Conservation (phyloP, 2,797 vertebrate species). For the Oreochromis grahami region DNA sequence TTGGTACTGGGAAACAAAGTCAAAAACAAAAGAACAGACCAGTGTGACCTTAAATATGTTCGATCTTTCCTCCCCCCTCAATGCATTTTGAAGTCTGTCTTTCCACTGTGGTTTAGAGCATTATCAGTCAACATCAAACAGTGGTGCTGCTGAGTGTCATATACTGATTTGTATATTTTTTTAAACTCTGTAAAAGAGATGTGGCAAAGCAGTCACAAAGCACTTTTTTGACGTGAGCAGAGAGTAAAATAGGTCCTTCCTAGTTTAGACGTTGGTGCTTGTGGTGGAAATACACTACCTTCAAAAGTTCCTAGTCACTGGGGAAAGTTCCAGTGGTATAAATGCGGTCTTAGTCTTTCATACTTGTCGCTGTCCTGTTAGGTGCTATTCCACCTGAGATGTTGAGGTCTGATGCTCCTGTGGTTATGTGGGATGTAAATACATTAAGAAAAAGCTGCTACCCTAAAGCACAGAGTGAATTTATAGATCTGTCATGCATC, state of each 20-base stretch:
- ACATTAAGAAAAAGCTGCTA: neutral
- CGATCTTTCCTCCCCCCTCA: neutral
- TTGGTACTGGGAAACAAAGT: neutral
- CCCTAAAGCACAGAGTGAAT: conserved; percentile 27
- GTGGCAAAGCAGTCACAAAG: neutral
- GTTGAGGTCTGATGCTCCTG: neutral
- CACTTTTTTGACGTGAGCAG: neutral
- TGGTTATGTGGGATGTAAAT: conserved; percentile 2
- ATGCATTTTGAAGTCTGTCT: neutral
- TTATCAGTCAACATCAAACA: neutral
- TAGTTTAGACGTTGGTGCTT: neutral
- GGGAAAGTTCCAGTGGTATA: neutral
- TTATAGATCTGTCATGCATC: conserved; percentile 45
- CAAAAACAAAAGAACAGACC: neutral
- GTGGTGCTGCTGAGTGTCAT: neutral
- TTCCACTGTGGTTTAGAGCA: neutral
- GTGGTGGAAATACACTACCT: neutral
- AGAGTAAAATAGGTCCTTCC: neutral
- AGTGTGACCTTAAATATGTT: neutral
- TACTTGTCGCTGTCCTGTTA: neutral
- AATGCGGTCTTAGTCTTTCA: neutral
- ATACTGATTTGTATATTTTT: neutral
- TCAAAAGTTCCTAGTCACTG: neutral
- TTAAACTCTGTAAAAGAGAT: neutral
- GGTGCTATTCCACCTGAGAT: neutral